Conservation (phyloP, 1,140 invertebrate species). For the Drosophila eugracilis region DNA sequence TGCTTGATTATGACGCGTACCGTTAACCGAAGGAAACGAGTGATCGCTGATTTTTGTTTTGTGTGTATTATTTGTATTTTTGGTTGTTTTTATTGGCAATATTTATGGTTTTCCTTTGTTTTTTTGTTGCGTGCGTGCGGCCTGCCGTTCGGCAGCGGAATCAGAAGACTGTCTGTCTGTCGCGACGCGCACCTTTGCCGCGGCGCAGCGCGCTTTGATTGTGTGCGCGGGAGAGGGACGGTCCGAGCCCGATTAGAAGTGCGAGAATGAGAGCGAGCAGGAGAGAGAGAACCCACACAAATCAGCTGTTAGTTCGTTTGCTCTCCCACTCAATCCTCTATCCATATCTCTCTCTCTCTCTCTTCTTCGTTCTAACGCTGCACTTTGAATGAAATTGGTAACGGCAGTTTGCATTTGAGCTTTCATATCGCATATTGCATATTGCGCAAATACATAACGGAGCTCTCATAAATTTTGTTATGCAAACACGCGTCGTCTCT, state of each 20-base stretch:
- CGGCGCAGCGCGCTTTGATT: slow-evolving; percentile 68
- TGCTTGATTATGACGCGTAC: slow-evolving; percentile 54
- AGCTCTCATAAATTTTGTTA: slow-evolving; percentile 55
- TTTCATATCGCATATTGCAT: slow-evolving; percentile 62
- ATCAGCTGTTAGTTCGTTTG: slow-evolving; percentile 63
- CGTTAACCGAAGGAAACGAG: slow-evolving; percentile 61
- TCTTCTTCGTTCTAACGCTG: slow-evolving; percentile 33
- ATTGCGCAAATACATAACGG: slow-evolving; percentile 65
- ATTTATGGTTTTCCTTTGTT: slow-evolving; percentile 34
- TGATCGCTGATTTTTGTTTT: slow-evolving; percentile 12
- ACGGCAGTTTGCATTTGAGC: slow-evolving; percentile 68
- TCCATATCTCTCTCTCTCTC: background rate
- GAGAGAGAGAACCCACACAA: slow-evolving; percentile 21
- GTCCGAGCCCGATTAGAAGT: slow-evolving; percentile 54
- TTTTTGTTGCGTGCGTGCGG: slow-evolving; percentile 62
- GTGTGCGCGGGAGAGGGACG: slow-evolving; percentile 33
- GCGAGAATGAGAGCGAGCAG: slow-evolving; percentile 21
- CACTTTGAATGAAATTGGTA: slow-evolving; percentile 76
- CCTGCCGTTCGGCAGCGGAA: slow-evolving; percentile 73
- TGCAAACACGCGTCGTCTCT: slow-evolving; percentile 55
- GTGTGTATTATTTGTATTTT: slow-evolving; percentile 25
- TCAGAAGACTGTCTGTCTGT: slow-evolving; percentile 78
- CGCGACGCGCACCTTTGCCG: slow-evolving; percentile 74
- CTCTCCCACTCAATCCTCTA: slow-evolving; percentile 7
- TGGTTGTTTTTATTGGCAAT: slow-evolving; percentile 34